Conservation (phyloP, 2,888 invertebrate species). For the Lingula anatina region DNA sequence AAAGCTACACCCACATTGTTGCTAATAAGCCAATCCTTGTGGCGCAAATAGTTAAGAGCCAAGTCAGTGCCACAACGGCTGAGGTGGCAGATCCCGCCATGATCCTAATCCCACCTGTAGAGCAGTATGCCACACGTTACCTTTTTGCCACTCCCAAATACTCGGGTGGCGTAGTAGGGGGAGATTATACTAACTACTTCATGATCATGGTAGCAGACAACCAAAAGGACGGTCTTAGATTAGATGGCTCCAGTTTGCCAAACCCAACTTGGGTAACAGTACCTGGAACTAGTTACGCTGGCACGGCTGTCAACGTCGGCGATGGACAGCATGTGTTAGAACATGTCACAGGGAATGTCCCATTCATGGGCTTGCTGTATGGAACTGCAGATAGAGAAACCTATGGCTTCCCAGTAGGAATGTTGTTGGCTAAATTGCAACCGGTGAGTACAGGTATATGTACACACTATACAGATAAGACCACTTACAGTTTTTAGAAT, state of each 20-base stretch:
- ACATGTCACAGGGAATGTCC: conserved; percentile 7
- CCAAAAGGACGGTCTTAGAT: no score
- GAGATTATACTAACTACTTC: no score
- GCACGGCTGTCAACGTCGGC: neutral
- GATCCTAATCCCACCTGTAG: conserved; percentile 16
- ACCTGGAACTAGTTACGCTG: neutral
- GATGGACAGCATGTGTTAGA: conserved; percentile 3
- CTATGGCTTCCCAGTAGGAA: conserved; percentile 14
- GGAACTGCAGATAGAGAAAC: conserved; percentile 14
- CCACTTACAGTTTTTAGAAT: no score
- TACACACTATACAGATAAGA: no score
- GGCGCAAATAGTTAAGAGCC: conserved; percentile 7
- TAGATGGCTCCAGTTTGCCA: no score
- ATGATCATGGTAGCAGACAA: no score
- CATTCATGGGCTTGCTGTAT: conserved; percentile 13
- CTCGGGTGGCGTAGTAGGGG: no score
- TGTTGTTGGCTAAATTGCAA: conserved; percentile 1
- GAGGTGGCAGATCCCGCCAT: conserved; percentile 17
- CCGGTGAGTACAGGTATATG: no score
- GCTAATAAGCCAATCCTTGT: conserved; percentile 8
- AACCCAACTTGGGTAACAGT: neutral
- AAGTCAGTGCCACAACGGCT: no score
- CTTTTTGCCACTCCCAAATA: no score
- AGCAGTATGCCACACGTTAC: no score
- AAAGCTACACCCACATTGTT: neutral